A percentile compares a stretch with the other conserved stretches of the same genome.
Evolutionary conservation across 1,140 invertebrate species (phyloP).

Genomic region (Ostrea edulis): DNA sequence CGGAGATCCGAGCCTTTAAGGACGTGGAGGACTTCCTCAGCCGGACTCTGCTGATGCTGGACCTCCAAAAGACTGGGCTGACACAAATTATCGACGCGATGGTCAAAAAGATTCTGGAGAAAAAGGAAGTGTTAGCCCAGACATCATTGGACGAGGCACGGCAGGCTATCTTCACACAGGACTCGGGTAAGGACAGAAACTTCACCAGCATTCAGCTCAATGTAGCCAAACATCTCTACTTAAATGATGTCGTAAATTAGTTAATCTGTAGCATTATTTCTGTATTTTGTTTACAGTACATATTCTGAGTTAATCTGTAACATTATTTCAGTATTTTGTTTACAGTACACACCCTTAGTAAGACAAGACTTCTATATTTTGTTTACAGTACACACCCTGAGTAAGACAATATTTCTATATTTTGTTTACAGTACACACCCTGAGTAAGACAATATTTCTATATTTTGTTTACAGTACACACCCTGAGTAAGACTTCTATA

Average conservation of each 20-base stretch:
- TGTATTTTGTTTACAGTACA: no score
- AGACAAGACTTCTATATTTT: neutral
- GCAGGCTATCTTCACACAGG: slow-evolving; percentile 82
- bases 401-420: slow-evolving; percentile 80
- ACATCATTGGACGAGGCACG: slow-evolving; percentile 79
- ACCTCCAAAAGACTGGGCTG: slow-evolving; percentile 82
- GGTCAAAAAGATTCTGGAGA: slow-evolving; percentile 79
- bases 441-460: neutral
- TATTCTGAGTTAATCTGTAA: no score
- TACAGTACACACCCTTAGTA: no score
- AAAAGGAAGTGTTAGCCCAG: slow-evolving; percentile 74
- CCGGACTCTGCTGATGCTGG: slow-evolving; percentile 82
- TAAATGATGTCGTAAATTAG: no score
- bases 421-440: neutral
- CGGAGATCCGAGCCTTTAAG: slow-evolving; percentile 83
- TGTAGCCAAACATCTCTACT: no score
- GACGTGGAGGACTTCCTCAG: slow-evolving; percentile 84
- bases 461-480: slow-evolving; percentile 80
- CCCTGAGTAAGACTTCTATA: slow-evolving; percentile 80
- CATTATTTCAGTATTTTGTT: no score
- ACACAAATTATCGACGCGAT: slow-evolving; percentile 82
- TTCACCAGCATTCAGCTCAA: no score
- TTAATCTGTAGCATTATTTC: no score
- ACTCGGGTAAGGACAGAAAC: slow-evolving; percentile 78
- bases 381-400: slow-evolving; percentile 82